phyloP scores from a whole-genome alignment of 53 echinoderm and acorn worm species.

The Apostichopus leukothele region DNA sequence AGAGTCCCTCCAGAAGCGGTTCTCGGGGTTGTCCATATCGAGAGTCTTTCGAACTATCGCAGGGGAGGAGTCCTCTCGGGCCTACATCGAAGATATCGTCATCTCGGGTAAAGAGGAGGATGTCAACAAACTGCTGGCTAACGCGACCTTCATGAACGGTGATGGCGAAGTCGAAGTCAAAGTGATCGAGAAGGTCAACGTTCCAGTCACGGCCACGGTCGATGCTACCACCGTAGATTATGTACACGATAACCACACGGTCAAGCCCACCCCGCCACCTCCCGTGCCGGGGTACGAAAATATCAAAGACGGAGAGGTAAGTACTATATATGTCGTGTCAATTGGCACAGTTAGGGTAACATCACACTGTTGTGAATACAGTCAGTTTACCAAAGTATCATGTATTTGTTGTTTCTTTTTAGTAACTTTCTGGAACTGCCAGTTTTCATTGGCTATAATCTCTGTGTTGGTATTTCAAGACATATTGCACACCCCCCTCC shows the following conservation, averaged over 20 bases:
- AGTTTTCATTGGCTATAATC: no score
- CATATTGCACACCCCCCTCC: no score
- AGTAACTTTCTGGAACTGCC: no score
- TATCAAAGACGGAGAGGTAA: constrained; percentile 68
- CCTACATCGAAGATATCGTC: constrained; percentile 24
- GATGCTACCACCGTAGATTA: constrained; percentile 27
- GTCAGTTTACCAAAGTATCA: no score
- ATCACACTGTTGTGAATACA: no score
- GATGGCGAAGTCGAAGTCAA: background rate
- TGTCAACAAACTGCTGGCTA: constrained; percentile 32
- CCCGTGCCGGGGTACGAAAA: constrained; percentile 75
- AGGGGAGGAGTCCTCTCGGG: constrained; percentile 6
- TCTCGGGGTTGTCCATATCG: constrained; percentile 32
- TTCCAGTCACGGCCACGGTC: constrained; percentile 29
- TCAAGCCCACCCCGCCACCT: constrained; percentile 68
- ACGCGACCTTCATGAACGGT: background rate
- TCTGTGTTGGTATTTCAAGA: no score
- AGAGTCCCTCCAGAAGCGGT: constrained; percentile 41
- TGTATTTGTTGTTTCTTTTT: no score
- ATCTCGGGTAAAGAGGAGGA: constrained; percentile 33
- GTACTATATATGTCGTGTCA: background rate
- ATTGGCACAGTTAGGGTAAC: background rate
- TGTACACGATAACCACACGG: constrained; percentile 37
- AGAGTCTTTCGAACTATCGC: constrained; percentile 32
- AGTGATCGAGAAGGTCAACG: constrained; percentile 6